These are phyloP conservation scores for Megathymus violae DNA, from an alignment of 1,140 invertebrate species.

Conservation along the genomic window DNA sequence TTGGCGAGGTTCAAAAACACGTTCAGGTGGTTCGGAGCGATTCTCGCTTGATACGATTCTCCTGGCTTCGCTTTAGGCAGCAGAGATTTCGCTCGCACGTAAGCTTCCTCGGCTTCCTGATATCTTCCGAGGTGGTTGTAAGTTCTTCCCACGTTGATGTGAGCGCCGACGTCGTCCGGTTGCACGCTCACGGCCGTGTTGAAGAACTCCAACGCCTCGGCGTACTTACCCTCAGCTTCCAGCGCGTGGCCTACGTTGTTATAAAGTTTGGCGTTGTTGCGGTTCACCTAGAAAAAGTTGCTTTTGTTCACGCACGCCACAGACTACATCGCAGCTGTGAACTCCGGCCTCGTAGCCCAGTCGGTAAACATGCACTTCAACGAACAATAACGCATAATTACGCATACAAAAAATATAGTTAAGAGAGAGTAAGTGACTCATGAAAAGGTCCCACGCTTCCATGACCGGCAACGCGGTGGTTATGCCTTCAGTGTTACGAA, in stretches of 20 bases:
- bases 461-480: too few species aligned
- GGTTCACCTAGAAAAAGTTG: slow-evolving; percentile 92
- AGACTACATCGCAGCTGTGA: too few species aligned
- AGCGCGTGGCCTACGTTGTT: slow-evolving; percentile 98
- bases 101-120: slow-evolving; percentile 95
- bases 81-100: slow-evolving; percentile 94
- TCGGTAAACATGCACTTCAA: too few species aligned
- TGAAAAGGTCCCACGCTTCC: too few species aligned
- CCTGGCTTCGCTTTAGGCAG: slow-evolving; percentile 96
- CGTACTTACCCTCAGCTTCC: slow-evolving; percentile 92
- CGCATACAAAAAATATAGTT: too few species aligned
- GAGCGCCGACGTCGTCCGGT: slow-evolving; percentile 97
- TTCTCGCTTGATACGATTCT: slow-evolving; percentile 96
- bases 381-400: too few species aligned
- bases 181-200: slow-evolving; percentile 96
- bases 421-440: too few species aligned
- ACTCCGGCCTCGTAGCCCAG: too few species aligned
- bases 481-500: too few species aligned
- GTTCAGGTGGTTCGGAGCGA: slow-evolving; percentile 98
- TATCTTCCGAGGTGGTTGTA: slow-evolving; percentile 96
- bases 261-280: slow-evolving; percentile 96
- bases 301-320: too few species aligned
- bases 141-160: slow-evolving; percentile 98
- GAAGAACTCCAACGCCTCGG: slow-evolving; percentile 95
- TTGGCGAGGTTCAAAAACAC: slow-evolving; percentile 98